Conservation (phyloP, 1,140 invertebrate species). For the Vanessa tameamea region DNA sequence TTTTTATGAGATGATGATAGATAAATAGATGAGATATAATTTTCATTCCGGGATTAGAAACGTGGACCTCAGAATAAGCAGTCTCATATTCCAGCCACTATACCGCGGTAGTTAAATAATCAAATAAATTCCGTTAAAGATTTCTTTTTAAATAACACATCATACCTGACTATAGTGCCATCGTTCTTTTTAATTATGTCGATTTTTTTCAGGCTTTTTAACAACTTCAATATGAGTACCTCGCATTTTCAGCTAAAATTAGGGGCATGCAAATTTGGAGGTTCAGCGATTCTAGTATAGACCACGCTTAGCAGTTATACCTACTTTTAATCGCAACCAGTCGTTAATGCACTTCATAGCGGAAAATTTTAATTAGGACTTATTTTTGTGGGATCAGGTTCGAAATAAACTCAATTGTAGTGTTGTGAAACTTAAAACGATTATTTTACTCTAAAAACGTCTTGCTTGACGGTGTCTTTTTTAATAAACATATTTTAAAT, state of each 20-base stretch:
- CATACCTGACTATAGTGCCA: not conserved
- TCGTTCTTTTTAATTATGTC: slow-evolving; percentile 19
- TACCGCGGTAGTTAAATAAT: too few species aligned
- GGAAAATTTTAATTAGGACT: slow-evolving; percentile 69
- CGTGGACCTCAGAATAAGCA: too few species aligned
- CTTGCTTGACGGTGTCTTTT: not conserved
- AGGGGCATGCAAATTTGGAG: slow-evolving; percentile 32
- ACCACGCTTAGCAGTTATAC: slow-evolving; percentile 47
- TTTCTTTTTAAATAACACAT: not conserved
- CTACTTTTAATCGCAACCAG: slow-evolving; percentile 46
- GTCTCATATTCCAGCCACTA: too few species aligned
- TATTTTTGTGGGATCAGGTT: slow-evolving; percentile 53
- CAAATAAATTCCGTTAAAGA: too few species aligned
- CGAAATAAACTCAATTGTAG: slow-evolving; percentile 18
- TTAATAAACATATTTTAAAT: not conserved
- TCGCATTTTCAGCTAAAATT: slow-evolving; percentile 41
- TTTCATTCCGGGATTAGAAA: too few species aligned
- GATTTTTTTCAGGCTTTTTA: slow-evolving; percentile 40
- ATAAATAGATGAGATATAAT: too few species aligned
- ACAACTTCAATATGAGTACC: slow-evolving; percentile 31
- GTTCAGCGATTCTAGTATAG: slow-evolving; percentile 31
- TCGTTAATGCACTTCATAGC: slow-evolving; percentile 45
- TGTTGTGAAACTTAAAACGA: not conserved
- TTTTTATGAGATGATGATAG: too few species aligned
- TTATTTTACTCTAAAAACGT: not conserved